Evolutionary conservation across 2,888 invertebrate genomes (phyloP), one percentile per base, ranked within the genome.

Genomic region (Lordiphosa fenestrarum): DNA sequence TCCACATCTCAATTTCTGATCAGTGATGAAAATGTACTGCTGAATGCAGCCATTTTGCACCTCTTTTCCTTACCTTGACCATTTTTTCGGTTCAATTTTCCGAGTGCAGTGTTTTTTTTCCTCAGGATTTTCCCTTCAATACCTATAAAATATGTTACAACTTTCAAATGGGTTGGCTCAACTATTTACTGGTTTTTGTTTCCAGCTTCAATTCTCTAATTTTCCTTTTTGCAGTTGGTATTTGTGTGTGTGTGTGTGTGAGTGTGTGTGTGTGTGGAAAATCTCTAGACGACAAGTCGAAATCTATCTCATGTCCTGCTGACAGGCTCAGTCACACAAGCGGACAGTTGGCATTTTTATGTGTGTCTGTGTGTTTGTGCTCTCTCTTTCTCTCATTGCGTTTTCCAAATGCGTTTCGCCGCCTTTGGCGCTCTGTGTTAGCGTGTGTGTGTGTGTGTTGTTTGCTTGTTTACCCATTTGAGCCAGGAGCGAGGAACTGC

Each of bases 221-320:
- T 63, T 47, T 62, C 42, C 50, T 9, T 48, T 50, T 62, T 38
- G 13, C 37, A 50, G 36, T 41, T 30, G 42, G 52, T 30, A 35
- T 47, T 4, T 35, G 46, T 33, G 33, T 36, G 19, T 15, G n/a
- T 46, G 33, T 46, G 35, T 35, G 46, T 33, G 33, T 36, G 19
- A 10, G n/a, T 46, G 33, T 46, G 35, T 46, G 10, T 44, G 44
- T 46, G 36, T 47, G 35, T 46, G 37, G 35, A 15, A 40, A 25
- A 35, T 21, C 2, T 46, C 23, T 25, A 21, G 46, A 38, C 59
- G 38, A 30, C 30, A 47, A 48, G 51, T 65, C 66, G 66, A 70
- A 77, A 83, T 83, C 80, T 83, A 77, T 77, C 64, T 73, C 58
- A 63, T 66, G 82, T 74, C 82, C 82, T 75, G 83, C 73, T 83